These are phyloP conservation scores for Bilobella aurantiaca DNA, from an alignment of 1,140 invertebrate species.

Conservation along the genomic window DNA sequence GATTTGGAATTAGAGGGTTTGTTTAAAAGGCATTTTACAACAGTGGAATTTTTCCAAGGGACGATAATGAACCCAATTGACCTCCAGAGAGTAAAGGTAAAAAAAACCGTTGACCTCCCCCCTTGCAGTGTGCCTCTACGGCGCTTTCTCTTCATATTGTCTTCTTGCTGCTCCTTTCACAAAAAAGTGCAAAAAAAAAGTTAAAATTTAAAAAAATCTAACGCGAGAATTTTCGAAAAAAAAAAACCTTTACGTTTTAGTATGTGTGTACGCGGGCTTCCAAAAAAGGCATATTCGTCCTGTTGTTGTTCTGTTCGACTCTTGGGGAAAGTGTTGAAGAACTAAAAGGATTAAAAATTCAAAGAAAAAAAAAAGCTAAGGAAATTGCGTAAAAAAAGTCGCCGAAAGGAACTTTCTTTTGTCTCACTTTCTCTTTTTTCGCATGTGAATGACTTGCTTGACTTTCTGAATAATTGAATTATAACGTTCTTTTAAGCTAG, in stretches of 20 bases:
- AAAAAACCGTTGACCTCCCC: constrained; percentile 12
- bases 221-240: too few species aligned
- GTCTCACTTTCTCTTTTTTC: background rate
- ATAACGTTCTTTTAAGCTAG: background rate
- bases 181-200: too few species aligned
- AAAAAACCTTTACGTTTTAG: too few species aligned
- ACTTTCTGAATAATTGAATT: background rate
- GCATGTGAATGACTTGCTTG: background rate
- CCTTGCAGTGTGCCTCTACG: constrained; percentile 11
- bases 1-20: constrained; percentile 67
- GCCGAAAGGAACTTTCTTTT: background rate
- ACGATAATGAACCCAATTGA: constrained; percentile 99
- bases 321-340: too few species aligned
- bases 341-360: too few species aligned
- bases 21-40: constrained; percentile 98
- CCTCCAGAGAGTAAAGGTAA: constrained; percentile 97
- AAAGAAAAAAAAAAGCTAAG: too few species aligned
- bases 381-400: too few species aligned
- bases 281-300: too few species aligned
- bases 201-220: too few species aligned
- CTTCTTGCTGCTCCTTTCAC: too few species aligned
- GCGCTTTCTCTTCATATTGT: constrained; percentile 8
- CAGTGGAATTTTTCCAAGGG: constrained; percentile 99
- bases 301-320: too few species aligned
- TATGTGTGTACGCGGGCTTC: too few species aligned